Base-by-base conservation (phyloP, 37 sponge, comb jelly and placozoan species). In the Halisarca cf. caerulea region DNA sequence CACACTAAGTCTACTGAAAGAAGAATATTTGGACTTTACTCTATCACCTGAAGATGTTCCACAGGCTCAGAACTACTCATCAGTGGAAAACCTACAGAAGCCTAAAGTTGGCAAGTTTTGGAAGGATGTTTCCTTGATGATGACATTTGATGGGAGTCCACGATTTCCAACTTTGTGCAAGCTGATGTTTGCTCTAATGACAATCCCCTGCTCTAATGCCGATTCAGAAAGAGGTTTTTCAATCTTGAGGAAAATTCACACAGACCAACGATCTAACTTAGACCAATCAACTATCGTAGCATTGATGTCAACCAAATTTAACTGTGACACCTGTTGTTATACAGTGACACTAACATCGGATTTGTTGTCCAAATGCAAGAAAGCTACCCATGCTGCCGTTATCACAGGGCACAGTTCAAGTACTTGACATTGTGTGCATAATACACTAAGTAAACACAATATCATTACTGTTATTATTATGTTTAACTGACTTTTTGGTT, bases 161-260 rank as follows among this genome's bases (percentile, higher is more conserved):
- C 54, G 83, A 25, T 88, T 88, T 83, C 66, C 66, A 37, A 3
- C n/a, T 7, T 69, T 88, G 14, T 58, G 47, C 4, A 58, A 82
- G 11, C 79, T 82, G 38, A 88, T 88, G 88, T 8, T 58, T 30
- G 83, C 66, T 18, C 82, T 74, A 7, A 37, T 74, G 17, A 21
- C 77, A 9, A 74, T 74, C 11, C 77, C 77, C 8, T 30, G 39
- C 35, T 74, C 77, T 20, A 74, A 74, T 32, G 88, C 79, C 78
- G 71, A 58, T 20, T 87, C 88, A 7, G 57, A 55, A 17, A 55
- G 57, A 55, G 80, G 17, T n/a, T n/a, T n/a, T n/a, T n/a, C n/a
- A n/a, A n/a, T n/a, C n/a, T 39, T 87, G 21, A 21, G 82, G 37
- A 87, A 79, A 32, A 80, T 86, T 7, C 86, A 86, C 51, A 85